Evolutionary conservation across 2,113 vertebrate genomes (phyloP), one percentile per base, ranked within the genome.

Genomic region (Verasper variegatus): DNA sequence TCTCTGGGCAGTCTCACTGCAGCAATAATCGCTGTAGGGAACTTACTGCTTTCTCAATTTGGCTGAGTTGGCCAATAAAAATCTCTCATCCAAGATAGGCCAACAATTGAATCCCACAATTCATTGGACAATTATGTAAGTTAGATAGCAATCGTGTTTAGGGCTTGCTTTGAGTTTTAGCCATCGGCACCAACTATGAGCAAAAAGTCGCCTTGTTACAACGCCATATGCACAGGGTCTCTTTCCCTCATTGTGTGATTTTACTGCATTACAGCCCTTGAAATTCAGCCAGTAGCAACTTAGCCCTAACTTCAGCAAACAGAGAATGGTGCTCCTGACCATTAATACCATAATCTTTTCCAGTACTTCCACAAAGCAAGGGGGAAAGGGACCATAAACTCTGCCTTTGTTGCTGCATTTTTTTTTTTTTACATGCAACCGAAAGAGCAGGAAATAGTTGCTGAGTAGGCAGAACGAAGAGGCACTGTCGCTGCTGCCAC

Each of bases 1-100:
- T 92, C 89, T 92, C 90, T 92, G 89, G 90, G 93, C 89, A 91
- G 91, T 78, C 87, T 93, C 83, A 93, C 92, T 94, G 93, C 93
- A 94, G 93, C 91, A 92, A 80, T 90, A 81, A 85, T 77, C 68
- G 76, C 89, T 91, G 82, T 84, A 85, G 85, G 90, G 92, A 91
- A 90, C 87, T 87, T 86, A 60, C 80, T 75, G 88, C 88, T 88
- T 88, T 82, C 75, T 84, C 81, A 88, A 85, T 84, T 85, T 69
- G 85, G 86, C 89, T 89, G 78, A 90, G 82, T 87, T 86, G 56
- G 83, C 91, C 85, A 89, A 92, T 88, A 87, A 92, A 92, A 86
- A 80, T 31, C 87, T 83, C 73, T 88, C 88, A 81, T 85, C 78
- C 72, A 81, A 75, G 85, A 87, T 70, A 80, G 49, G 67, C 71